Evolutionary conservation across 2,888 invertebrate genomes (phyloP).

Genomic region (Anticlea derivata): DNA sequence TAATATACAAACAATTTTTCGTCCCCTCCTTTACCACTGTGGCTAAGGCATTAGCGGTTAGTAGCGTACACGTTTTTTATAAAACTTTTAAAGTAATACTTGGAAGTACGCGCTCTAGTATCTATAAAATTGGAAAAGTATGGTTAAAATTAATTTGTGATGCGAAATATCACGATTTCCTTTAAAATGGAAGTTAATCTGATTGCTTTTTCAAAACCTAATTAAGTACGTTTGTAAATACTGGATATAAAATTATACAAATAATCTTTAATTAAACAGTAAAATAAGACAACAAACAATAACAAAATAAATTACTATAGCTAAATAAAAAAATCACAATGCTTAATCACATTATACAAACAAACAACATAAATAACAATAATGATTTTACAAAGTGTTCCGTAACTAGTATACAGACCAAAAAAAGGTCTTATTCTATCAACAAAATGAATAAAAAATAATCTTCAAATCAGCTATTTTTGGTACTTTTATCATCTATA

Average conservation of each 20-base stretch:
- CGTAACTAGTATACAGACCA: too few relatives aligned
- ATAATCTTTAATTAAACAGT: neutral
- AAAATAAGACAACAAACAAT: neutral
- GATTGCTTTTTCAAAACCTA: neutral
- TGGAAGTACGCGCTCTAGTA: conserved; percentile 1
- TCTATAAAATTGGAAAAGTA: conserved; percentile 13
- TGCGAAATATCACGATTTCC: conserved; percentile 3
- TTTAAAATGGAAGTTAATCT: neutral
- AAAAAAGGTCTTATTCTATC: too few relatives aligned
- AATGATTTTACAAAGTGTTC: too few relatives aligned
- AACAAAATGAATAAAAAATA: too few relatives aligned
- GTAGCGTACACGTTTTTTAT: neutral
- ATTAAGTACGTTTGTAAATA: neutral
- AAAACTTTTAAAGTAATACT: neutral
- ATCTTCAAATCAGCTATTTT: too few relatives aligned
- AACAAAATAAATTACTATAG: conserved; percentile 24
- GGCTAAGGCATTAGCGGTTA: neutral
- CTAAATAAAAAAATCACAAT: conserved; percentile 20
- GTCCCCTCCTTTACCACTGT: too few relatives aligned
- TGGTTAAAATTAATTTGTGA: neutral
- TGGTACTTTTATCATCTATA: too few relatives aligned
- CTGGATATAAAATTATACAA: neutral
- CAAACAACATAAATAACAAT: conserved; percentile 4
- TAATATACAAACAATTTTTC: too few relatives aligned
- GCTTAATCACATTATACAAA: conserved; percentile 21